Conservation (phyloP, 2,888 invertebrate species). For the Pollenia labialis region DNA sequence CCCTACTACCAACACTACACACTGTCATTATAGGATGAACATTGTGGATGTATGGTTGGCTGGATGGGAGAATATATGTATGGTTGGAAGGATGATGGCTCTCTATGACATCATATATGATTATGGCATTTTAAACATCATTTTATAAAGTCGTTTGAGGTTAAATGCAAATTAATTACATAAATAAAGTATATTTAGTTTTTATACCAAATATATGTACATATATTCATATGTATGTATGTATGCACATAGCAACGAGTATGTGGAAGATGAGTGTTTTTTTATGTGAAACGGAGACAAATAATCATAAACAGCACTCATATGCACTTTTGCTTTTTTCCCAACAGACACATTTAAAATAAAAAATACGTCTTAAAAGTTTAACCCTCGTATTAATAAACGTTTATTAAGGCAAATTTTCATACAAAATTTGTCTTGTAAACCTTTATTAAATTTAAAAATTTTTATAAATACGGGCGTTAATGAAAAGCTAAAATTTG, state of each 20-base stretch:
- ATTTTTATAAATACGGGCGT: too few relatives aligned
- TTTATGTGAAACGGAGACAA: conserved; percentile 3
- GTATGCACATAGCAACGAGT: neutral
- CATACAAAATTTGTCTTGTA: too few relatives aligned
- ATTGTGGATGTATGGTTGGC: conserved; percentile 6
- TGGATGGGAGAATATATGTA: neutral
- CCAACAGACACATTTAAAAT: conserved; percentile 32
- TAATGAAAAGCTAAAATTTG: too few relatives aligned
- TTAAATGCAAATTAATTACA: conserved; percentile 71
- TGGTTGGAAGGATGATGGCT: conserved; percentile 26
- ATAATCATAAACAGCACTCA: conserved; percentile 22
- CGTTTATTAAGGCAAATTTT: too few relatives aligned
- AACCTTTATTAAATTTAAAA: too few relatives aligned
- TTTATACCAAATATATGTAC: too few relatives aligned
- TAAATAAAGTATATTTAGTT: conserved; percentile 64
- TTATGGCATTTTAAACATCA: conserved; percentile 57
- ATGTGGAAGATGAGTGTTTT: conserved; percentile 27
- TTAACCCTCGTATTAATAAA: too few relatives aligned
- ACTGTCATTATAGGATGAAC: conserved; percentile 21
- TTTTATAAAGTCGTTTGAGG: conserved; percentile 68
- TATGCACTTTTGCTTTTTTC: conserved; percentile 34
- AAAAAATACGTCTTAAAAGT: conserved; percentile 4
- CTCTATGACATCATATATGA: conserved; percentile 24
- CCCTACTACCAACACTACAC: conserved; percentile 9
- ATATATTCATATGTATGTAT: too few relatives aligned